Conservation (phyloP, 2,888 invertebrate genomes). For the Acronicta aceris region DNA sequence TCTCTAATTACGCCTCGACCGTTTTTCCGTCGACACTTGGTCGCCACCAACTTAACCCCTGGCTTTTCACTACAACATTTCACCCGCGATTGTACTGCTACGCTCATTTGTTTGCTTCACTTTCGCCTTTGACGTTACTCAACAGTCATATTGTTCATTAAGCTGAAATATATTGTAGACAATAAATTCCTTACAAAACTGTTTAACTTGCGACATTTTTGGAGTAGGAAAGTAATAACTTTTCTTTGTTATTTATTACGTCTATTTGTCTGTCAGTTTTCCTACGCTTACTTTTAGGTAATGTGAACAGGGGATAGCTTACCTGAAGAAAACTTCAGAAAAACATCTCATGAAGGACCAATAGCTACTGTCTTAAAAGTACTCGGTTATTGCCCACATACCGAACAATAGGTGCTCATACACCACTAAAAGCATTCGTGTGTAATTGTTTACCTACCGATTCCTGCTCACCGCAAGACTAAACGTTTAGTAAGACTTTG, state of each 20-base stretch:
- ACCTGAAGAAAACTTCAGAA: no score
- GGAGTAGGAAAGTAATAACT: slow-evolving; percentile 58
- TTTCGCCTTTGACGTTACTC: slow-evolving; percentile 77
- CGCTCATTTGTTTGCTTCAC: slow-evolving; percentile 81
- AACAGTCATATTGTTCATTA: slow-evolving; percentile 60
- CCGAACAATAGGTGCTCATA: slow-evolving; percentile 74
- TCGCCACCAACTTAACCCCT: slow-evolving; percentile 82
- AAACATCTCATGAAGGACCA: slow-evolving; percentile 63
- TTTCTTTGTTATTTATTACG: slow-evolving; percentile 53
- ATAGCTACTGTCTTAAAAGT: slow-evolving; percentile 55
- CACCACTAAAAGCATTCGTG: slow-evolving; percentile 72
- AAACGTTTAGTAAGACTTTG: slow-evolving; percentile 54
- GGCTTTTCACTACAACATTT: slow-evolving; percentile 83
- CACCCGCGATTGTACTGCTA: slow-evolving; percentile 75
- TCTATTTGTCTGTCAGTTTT: slow-evolving; percentile 27
- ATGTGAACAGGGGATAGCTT: slow-evolving; percentile 35
- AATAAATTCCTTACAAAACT: slow-evolving; percentile 55
- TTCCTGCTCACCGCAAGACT: slow-evolving; percentile 65
- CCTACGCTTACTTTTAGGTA: slow-evolving; percentile 17
- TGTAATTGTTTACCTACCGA: slow-evolving; percentile 74
- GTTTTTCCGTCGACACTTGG: slow-evolving; percentile 85
- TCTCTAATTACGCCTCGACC: slow-evolving; percentile 85
- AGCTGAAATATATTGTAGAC: slow-evolving; percentile 61
- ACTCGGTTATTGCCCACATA: slow-evolving; percentile 63
- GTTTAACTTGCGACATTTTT: slow-evolving; percentile 54